Evolutionary conservation across 2,888 invertebrate species (phyloP).

Genomic region (Entomobrya multifasciata): DNA sequence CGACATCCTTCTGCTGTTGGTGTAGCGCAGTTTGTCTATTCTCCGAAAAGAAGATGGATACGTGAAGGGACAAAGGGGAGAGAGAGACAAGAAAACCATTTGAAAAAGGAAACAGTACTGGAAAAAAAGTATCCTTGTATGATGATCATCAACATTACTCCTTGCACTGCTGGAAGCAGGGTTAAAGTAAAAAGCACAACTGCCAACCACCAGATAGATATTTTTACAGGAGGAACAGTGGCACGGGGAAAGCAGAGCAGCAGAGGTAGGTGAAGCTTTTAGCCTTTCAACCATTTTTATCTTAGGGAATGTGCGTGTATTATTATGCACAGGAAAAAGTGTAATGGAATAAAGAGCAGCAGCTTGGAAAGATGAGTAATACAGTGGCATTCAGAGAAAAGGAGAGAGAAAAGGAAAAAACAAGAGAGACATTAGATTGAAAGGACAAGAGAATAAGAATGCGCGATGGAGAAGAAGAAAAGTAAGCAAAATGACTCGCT

Average conservation of each 20-base stretch:
- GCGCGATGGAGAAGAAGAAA: no score
- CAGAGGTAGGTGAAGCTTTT: slow-evolving; percentile 53
- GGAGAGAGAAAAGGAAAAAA: background rate
- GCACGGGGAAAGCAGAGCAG: background rate
- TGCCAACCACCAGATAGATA: slow-evolving; percentile 13
- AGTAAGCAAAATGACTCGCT: background rate
- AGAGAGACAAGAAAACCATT: slow-evolving; percentile 35
- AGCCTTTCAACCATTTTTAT: slow-evolving; percentile 59
- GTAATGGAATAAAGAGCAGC: slow-evolving; percentile 44
- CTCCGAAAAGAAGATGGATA: background rate
- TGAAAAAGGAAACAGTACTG: slow-evolving; percentile 50
- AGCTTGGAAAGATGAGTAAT: slow-evolving; percentile 17
- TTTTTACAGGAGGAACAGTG: background rate
- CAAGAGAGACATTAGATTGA: no score
- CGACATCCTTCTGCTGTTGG: slow-evolving; percentile 5
- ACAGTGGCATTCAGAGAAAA: no score
- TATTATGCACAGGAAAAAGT: slow-evolving; percentile 33
- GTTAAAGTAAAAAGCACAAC: background rate
- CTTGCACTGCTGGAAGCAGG: background rate
- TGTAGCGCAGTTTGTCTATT: background rate
- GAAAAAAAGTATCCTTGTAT: no score
- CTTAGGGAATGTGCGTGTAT: slow-evolving; percentile 23
- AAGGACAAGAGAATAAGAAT: slow-evolving; percentile 8
- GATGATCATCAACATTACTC: no score
- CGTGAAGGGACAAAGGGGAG: slow-evolving; percentile 23